A percentile compares a stretch with the other conserved stretches of the same genome.
These are phyloP conservation scores for Ptychoptera contaminata DNA, from an alignment of 2,888 invertebrate species.

Conservation along the genomic window DNA sequence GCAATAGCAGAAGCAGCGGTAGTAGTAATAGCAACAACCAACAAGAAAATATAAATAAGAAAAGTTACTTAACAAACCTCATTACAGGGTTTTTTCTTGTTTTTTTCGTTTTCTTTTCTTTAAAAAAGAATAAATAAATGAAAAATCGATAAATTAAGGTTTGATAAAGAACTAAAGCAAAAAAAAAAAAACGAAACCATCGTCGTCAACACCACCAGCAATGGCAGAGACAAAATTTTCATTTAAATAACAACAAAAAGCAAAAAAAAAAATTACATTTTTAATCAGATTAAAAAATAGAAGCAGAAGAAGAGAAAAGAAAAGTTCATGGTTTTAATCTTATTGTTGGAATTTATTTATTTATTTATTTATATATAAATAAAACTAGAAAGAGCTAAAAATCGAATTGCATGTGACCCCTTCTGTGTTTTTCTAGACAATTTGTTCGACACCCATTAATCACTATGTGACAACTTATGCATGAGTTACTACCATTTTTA, in stretches of 20 bases:
- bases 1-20: no score
- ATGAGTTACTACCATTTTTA: slow-evolving; percentile 11
- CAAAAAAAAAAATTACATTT: neutral
- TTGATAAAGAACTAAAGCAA: no score
- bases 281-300: neutral
- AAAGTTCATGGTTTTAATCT: no score
- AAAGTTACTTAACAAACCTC: slow-evolving; percentile 2
- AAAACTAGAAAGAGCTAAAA: no score
- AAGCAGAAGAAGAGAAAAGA: neutral
- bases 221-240: neutral
- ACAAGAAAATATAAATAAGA: neutral
- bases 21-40: no score
- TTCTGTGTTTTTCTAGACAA: slow-evolving; percentile 15
- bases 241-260: neutral
- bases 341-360: no score
- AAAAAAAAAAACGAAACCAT: no score
- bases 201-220: no score
- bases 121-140: no score
- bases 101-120: neutral
- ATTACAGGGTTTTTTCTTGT: slow-evolving; percentile 7
- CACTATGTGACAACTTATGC: slow-evolving; percentile 29
- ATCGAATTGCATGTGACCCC: slow-evolving; percentile 4
- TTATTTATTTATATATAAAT: no score
- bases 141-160: no score
- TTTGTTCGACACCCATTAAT: slow-evolving; percentile 33